These are phyloP conservation scores for Ctenopoma multispine DNA, from an alignment of 2,797 vertebrate genomes.

Conservation along the genomic window DNA sequence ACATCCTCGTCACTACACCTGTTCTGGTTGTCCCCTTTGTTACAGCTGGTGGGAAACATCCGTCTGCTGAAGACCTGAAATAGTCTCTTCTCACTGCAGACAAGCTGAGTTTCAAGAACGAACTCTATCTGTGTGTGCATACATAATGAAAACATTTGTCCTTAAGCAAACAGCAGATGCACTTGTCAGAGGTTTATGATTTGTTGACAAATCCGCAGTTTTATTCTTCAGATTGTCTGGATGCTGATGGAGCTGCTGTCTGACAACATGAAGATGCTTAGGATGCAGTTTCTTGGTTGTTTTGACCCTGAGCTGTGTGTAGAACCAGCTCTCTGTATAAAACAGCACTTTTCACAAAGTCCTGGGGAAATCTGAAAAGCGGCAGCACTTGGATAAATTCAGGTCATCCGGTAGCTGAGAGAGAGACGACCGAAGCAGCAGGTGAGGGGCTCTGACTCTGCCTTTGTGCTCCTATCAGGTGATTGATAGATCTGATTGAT, in stretches of 20 bases:
- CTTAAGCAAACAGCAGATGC: slow-evolving; percentile 16
- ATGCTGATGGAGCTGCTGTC: not conserved
- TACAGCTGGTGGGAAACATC: too few relatives aligned
- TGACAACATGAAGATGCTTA: not conserved
- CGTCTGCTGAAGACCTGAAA: too few relatives aligned
- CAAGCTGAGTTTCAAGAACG: too few relatives aligned
- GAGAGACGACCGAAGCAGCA: slow-evolving; percentile 33
- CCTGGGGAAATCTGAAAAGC: slow-evolving; percentile 1
- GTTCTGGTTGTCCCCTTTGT: too few relatives aligned
- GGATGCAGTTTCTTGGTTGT: not conserved
- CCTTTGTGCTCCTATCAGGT: slow-evolving; percentile 26
- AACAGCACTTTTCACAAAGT: not conserved
- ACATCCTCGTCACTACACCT: too few relatives aligned
- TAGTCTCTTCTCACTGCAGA: too few relatives aligned
- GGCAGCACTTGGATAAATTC: slow-evolving; percentile 4
- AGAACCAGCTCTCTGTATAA: slow-evolving; percentile 3
- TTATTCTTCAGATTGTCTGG: not conserved
- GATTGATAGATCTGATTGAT: slow-evolving; percentile 69
- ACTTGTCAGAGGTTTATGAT: not conserved
- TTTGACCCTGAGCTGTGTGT: slow-evolving; percentile 31
- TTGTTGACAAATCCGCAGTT: not conserved
- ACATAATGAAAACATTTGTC: slow-evolving; percentile 4
- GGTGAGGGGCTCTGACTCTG: slow-evolving; percentile 22
- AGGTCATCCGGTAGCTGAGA: slow-evolving; percentile 13
- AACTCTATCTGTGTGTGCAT: not conserved